These are phyloP conservation scores for Hemicordylus capensis DNA, from an alignment of 2,113 vertebrate genomes.

Conservation along the genomic window DNA sequence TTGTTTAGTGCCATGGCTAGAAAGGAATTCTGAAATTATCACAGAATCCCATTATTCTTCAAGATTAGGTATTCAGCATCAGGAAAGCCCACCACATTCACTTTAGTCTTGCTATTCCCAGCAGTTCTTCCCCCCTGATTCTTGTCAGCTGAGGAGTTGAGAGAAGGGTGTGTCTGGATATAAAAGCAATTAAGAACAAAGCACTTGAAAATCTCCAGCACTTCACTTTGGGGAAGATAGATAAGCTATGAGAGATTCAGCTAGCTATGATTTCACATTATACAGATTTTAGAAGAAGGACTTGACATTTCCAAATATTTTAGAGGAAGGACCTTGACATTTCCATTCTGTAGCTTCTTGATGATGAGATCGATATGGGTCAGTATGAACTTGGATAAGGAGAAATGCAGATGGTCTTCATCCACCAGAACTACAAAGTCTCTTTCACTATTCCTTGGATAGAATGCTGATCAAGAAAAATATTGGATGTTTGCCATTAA, in stretches of 20 bases:
- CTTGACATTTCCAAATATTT: constrained; percentile 1
- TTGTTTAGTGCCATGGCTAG: not conserved
- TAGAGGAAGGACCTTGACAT: too few relatives aligned
- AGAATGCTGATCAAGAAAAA: not conserved
- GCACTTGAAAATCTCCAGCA: not conserved
- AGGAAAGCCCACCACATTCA: not conserved
- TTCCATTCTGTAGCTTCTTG: constrained; percentile 3
- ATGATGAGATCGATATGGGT: not conserved
- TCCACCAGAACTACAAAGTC: not conserved
- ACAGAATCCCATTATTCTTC: not conserved
- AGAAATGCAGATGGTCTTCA: constrained; percentile 18
- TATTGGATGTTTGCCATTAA: not conserved
- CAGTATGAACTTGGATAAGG: not conserved
- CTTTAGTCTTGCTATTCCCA: not conserved
- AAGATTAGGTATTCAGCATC: not conserved
- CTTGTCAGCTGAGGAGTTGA: not conserved
- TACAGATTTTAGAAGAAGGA: constrained; percentile 19
- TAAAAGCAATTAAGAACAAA: not conserved
- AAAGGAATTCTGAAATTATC: constrained; percentile 24
- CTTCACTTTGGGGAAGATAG: not conserved
- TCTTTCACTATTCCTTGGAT: not conserved
- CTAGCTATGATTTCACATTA: not conserved
- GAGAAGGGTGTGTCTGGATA: not conserved
- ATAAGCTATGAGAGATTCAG: not conserved
- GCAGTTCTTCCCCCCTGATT: not conserved